Base-by-base conservation (phyloP, 2,888 invertebrate species). In the Smittia sp. region DNA sequence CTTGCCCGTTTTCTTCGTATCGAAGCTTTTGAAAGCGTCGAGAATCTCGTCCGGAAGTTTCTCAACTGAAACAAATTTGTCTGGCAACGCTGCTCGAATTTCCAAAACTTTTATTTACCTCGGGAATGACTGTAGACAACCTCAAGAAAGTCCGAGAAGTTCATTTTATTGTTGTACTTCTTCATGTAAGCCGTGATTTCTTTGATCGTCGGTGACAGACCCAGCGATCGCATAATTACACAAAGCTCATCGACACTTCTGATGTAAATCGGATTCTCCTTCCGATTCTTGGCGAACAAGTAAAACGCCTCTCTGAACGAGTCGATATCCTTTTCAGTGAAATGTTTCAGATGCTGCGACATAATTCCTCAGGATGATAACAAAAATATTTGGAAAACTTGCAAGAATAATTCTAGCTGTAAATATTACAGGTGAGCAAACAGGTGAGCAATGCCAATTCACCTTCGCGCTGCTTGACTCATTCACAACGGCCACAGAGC, bases 221-320 rank as follows among this genome's bases (percentile, higher is more conserved):
- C 96, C 6, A 98, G 84, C 0, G 97, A 97, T 75, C 97, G 84
- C 96, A 97, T 98, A 38, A 97, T 94, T 0, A 94, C 90, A 0
- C 94, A 94, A 74, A 98, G 83, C 81, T 97, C 96, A 79, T 96
- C 95, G 76, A 96, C 83, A 39, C 91, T 92, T 65, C 94, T 85
- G 24, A 72, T 72, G 39, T 39, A 72, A 58, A 72, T 72, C 15
- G 73, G 63, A 73, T 73, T 73, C 32, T 62, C 65, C 24, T 15
- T 73, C 11, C 73, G 41, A 41, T 63, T 73, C 32, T 46, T 73
- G 0, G 96, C 96, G 80, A 96, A 96, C 73, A 98, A 85, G 81
- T 95, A 96, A 84, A 97, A 98, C 79, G 97, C 98, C 85, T 98
- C 97, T 79, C 96, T 89, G 82, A 96, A 97, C 1, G 11, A 13